phyloP scores from a whole-genome alignment of 1,140 invertebrate genomes.

The Cydia amplana region DNA sequence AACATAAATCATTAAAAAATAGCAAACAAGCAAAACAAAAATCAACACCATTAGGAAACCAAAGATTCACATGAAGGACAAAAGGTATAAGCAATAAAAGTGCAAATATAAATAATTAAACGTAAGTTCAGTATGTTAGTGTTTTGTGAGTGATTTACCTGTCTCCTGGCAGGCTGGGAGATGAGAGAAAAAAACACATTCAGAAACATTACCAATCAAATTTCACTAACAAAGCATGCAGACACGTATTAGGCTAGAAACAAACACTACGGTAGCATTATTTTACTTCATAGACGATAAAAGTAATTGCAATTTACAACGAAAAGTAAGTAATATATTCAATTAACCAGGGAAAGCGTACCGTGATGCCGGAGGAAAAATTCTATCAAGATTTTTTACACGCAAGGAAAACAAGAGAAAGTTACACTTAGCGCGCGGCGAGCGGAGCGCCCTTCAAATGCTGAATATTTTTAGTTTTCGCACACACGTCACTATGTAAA shows the following conservation, averaged over 20 bases:
- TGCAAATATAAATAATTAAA: constrained; percentile 37
- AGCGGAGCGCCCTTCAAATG: constrained; percentile 10
- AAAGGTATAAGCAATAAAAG: not conserved
- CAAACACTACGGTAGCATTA: constrained; percentile 44
- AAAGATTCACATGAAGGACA: not conserved
- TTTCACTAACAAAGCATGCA: constrained; percentile 66
- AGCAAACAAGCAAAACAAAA: constrained; percentile 22
- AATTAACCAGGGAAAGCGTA: constrained; percentile 71
- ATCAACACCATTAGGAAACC: constrained; percentile 16
- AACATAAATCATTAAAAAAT: not conserved
- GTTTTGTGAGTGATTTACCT: constrained; percentile 56
- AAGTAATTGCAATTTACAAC: constrained; percentile 57
- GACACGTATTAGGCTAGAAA: constrained; percentile 51
- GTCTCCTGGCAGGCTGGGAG: constrained; percentile 77
- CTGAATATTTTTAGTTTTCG: not conserved
- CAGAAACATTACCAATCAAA: constrained; percentile 74
- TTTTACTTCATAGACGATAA: constrained; percentile 43
- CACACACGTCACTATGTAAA: not conserved
- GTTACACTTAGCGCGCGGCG: constrained; percentile 38
- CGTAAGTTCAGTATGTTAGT: constrained; percentile 32
- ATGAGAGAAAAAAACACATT: constrained; percentile 75
- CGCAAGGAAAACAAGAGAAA: constrained; percentile 71
- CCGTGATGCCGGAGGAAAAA: constrained; percentile 66
- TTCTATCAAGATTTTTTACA: constrained; percentile 76
- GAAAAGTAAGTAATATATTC: constrained; percentile 62